These are phyloP conservation scores for Operophtera brumata DNA, from an alignment of 2,888 invertebrate genomes.

Conservation along the genomic window DNA sequence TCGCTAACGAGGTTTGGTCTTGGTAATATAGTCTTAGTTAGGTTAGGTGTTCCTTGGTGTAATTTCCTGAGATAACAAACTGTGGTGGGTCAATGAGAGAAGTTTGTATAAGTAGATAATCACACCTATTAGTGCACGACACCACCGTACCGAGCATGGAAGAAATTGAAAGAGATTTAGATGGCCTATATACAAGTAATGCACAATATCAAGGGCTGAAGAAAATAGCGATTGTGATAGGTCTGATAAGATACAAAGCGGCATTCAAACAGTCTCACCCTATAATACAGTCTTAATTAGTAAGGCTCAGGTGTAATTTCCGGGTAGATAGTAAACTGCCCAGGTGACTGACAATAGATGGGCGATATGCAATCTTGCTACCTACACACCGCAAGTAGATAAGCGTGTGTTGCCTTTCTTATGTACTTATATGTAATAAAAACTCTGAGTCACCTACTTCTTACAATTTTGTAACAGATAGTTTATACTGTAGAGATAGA, in stretches of 20 bases:
- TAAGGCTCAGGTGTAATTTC: constrained; percentile 29
- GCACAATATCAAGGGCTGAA: too few relatives aligned
- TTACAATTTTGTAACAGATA: too few relatives aligned
- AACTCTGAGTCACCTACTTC: too few relatives aligned
- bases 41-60: constrained; percentile 20
- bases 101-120: background rate
- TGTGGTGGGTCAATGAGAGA: constrained; percentile 3
- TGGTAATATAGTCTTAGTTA: constrained; percentile 23
- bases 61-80: constrained; percentile 27
- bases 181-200: too few relatives aligned
- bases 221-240: too few relatives aligned
- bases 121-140: too few relatives aligned
- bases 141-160: too few relatives aligned
- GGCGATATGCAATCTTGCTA: constrained; percentile 20
- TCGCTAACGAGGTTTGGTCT: constrained; percentile 52
- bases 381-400: background rate
- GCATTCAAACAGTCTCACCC: too few relatives aligned
- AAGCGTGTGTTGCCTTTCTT: background rate
- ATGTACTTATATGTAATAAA: background rate
- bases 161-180: too few relatives aligned
- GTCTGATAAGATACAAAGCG: too few relatives aligned
- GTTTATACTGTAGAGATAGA: too few relatives aligned
- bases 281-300: constrained; percentile 25
- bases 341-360: constrained; percentile 25
- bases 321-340: constrained; percentile 26